phyloP scores from a whole-genome alignment of 2,797 vertebrate species.

The Coregonus sp. region DNA sequence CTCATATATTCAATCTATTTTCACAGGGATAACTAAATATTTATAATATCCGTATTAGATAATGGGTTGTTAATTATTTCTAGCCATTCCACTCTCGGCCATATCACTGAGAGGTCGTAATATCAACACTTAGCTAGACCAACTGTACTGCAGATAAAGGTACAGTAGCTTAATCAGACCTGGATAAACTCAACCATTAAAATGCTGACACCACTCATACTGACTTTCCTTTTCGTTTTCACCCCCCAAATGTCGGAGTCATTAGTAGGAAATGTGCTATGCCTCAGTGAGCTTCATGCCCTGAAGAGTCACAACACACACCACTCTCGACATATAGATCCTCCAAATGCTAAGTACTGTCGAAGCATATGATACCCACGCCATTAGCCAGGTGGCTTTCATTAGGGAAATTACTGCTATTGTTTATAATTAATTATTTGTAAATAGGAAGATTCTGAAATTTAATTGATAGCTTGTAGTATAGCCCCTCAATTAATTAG shows the following conservation, averaged over 20 bases:
- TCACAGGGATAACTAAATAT: background rate
- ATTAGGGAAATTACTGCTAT: conserved; percentile 93
- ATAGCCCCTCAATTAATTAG: conserved; percentile 67
- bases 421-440: conserved; percentile 95
- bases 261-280: conserved; percentile 36
- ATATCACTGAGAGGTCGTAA: background rate
- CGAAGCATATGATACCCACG: conserved; percentile 90
- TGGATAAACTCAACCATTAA: background rate
- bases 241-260: background rate
- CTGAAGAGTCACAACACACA: conserved; percentile 77
- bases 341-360: conserved; percentile 89
- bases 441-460: conserved; percentile 90
- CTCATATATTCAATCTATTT: background rate
- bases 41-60: background rate
- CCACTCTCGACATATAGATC: conserved; percentile 79
- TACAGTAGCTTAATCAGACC: conserved; percentile 7
- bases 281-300: conserved; percentile 77
- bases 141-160: background rate
- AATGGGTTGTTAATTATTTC: too few species aligned
- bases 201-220: background rate
- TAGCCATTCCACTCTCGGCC: background rate
- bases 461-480: conserved; percentile 85
- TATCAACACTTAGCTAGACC: background rate
- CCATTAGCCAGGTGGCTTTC: conserved; percentile 92
- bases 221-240: background rate